Evolutionary conservation across 2,113 vertebrate genomes (phyloP).

Genomic region (Shinisaurus crocodilurus): DNA sequence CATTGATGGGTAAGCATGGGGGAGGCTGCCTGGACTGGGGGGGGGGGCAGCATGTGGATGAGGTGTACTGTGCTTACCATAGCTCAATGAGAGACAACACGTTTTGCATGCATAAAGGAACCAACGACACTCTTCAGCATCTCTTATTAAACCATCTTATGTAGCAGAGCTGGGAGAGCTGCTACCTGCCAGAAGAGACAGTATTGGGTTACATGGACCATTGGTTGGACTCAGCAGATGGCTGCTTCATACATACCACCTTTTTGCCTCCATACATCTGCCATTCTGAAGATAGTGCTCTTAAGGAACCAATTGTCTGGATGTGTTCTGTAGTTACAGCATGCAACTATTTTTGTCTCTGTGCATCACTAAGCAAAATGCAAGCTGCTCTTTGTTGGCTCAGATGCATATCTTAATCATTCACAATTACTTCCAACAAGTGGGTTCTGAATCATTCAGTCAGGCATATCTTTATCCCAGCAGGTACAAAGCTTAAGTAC

Average conservation of each 20-base stretch:
- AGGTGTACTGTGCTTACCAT: neutral
- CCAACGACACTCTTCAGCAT: neutral
- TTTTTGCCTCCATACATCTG: constrained; percentile 51
- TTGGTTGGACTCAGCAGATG: neutral
- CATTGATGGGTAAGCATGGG: neutral
- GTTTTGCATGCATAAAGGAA: neutral
- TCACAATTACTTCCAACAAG: constrained; percentile 47
- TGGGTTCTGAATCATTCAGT: constrained; percentile 21
- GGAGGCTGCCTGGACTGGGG: neutral
- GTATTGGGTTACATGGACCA: no score
- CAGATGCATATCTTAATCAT: constrained; percentile 30
- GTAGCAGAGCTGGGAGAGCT: neutral
- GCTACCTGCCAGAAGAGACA: neutral
- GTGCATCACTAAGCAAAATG: constrained; percentile 53
- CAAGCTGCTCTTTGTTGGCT: constrained; percentile 56
- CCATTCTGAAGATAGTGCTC: constrained; percentile 42
- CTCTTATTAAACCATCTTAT: neutral
- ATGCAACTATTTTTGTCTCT: constrained; percentile 62
- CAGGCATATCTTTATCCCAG: neutral
- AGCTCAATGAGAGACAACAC: neutral
- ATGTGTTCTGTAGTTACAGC: constrained; percentile 54
- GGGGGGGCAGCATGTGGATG: neutral
- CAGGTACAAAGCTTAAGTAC: neutral
- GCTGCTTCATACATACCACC: neutral
- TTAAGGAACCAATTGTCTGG: constrained; percentile 49